phyloP scores from a whole-genome alignment of 2,888 invertebrate species.

The Rhorus exstirpatorius region DNA sequence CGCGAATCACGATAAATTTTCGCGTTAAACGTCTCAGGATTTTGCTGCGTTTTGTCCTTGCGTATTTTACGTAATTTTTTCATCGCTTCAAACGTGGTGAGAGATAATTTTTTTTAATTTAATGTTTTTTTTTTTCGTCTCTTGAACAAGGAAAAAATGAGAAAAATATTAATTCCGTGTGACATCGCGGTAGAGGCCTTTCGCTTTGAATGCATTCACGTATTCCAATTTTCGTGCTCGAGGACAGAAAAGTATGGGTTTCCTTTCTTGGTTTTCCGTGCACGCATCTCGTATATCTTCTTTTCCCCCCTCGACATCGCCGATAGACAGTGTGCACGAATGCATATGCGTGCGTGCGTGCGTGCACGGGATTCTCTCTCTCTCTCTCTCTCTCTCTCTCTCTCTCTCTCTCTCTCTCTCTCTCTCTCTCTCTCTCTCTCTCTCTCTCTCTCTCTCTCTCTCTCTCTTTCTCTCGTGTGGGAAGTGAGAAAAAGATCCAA shows the following conservation, averaged over 20 bases:
- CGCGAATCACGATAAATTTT: constrained; percentile 26
- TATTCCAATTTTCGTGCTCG: constrained; percentile 53
- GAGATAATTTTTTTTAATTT: background rate
- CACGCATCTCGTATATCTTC: constrained; percentile 69
- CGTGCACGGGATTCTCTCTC: constrained; percentile 67
- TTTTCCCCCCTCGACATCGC: background rate
- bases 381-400: constrained; percentile 40
- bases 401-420: background rate
- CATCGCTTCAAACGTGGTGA: background rate
- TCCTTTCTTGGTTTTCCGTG: constrained; percentile 68
- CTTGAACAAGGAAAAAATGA: too few relatives aligned
- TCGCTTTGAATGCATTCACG: constrained; percentile 48
- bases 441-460: constrained; percentile 14
- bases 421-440: background rate
- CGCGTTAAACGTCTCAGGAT: constrained; percentile 17
- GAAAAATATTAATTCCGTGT: constrained; percentile 14
- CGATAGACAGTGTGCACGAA: constrained; percentile 57
- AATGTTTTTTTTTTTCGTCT: background rate
- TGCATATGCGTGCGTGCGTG: constrained; percentile 68
- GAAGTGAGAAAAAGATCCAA: constrained; percentile 76
- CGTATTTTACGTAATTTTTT: constrained; percentile 36
- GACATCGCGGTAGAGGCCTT: constrained; percentile 1
- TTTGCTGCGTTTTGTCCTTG: background rate
- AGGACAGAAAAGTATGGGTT: constrained; percentile 54
- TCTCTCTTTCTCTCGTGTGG: constrained; percentile 73